Evolutionary conservation across 2,888 invertebrate genomes (phyloP).

Genomic region (Zhuqinia jingwanae): DNA sequence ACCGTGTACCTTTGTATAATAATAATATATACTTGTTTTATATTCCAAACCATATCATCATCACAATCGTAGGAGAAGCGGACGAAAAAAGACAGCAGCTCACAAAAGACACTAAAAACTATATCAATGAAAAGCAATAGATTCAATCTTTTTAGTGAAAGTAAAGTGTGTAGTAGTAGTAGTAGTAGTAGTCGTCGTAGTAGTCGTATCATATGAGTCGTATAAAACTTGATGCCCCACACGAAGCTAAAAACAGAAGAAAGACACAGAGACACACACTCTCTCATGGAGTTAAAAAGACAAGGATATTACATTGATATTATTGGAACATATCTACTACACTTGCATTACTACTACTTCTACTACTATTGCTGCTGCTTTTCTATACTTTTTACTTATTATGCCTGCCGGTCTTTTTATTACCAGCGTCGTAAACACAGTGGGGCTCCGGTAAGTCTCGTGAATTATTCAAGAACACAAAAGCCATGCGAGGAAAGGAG

Average conservation of each 20-base stretch:
- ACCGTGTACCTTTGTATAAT: too few species aligned
- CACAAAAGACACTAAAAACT: constrained; percentile 1
- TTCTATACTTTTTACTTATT: constrained; percentile 29
- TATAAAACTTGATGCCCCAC: constrained; percentile 30
- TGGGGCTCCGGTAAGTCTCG: constrained; percentile 59
- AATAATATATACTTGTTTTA: background rate
- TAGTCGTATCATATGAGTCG: background rate
- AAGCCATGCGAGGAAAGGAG: constrained; percentile 54
- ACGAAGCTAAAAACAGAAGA: background rate
- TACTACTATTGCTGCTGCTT: background rate
- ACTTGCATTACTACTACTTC: background rate
- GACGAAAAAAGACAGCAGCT: background rate
- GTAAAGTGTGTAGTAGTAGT: background rate
- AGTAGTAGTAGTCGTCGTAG: background rate
- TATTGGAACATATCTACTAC: background rate
- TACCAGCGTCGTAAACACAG: constrained; percentile 60
- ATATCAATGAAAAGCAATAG: constrained; percentile 50
- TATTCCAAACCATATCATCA: background rate
- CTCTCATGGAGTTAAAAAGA: constrained; percentile 29
- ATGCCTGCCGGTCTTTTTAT: constrained; percentile 53
- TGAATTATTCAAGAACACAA: constrained; percentile 61
- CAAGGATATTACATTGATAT: constrained; percentile 16
- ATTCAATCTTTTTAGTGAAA: constrained; percentile 44
- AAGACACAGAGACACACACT: background rate
- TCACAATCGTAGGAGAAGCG: background rate